phyloP scores from a whole-genome alignment of 2,888 invertebrate species.

The Heterodera filipjevi region DNA sequence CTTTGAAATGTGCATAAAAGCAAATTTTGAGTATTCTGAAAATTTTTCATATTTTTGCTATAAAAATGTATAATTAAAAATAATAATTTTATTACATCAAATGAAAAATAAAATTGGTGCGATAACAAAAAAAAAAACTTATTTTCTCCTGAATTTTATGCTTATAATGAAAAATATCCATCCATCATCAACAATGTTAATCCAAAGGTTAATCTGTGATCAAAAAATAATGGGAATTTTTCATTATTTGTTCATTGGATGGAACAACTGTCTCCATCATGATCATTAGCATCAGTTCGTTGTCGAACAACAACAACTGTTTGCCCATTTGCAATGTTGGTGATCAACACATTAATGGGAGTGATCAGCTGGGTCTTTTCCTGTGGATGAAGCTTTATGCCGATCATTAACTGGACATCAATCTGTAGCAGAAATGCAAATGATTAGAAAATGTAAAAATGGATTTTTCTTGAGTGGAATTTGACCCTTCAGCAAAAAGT shows the following conservation, averaged over 20 bases:
- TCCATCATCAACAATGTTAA: not conserved
- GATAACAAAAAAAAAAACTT: not conserved
- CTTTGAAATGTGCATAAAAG: too few relatives aligned
- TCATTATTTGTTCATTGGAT: not conserved
- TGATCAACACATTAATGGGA: not conserved
- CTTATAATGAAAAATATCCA: not conserved
- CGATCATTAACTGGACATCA: too few relatives aligned
- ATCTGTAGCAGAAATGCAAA: too few relatives aligned
- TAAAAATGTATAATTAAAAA: not conserved
- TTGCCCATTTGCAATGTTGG: not conserved
- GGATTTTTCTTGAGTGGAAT: too few relatives aligned
- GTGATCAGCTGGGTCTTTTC: too few relatives aligned
- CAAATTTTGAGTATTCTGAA: too few relatives aligned
- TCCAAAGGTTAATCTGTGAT: not conserved
- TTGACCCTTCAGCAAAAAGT: too few relatives aligned
- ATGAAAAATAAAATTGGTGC: not conserved
- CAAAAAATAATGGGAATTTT: not conserved
- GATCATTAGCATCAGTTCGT: not conserved
- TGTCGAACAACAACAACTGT: not conserved
- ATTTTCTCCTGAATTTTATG: not conserved
- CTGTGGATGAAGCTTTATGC: too few relatives aligned
- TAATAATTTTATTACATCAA: too few relatives aligned
- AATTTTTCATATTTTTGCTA: not conserved
- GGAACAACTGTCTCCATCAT: not conserved
- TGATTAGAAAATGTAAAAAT: too few relatives aligned